Base-by-base conservation (phyloP, 2,888 invertebrate species). In the Drosophila merina region DNA sequence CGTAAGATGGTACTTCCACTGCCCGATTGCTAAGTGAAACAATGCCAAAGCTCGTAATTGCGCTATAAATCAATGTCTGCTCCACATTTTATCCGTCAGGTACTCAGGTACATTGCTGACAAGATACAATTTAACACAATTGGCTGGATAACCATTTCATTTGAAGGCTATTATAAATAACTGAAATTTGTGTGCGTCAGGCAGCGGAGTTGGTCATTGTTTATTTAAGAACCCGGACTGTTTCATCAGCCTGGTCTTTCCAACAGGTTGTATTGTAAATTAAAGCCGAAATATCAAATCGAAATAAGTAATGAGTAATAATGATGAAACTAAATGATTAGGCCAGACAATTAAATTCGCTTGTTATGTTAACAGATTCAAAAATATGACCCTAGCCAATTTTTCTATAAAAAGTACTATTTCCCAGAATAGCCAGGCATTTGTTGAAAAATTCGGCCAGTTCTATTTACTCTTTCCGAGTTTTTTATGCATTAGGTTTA, bases 41-140 rank as follows among this genome's bases (percentile, higher is more conserved):
- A 75, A 76, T 81, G 63, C 49, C 54, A 40, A 10, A 51, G 50
- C 31, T 59, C 58, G 74, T 71, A 85, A 82, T 83, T 82, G 72
- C 71, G 63, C 68, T 63, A 85, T 86, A 81, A 86, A 86, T 83
- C 87, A 83, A 85, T 73, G 82, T 73, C 82, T 79, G 69, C 26
- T 76, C 76, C 57, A 76, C 75, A 76, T 76, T 86, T 79, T 74
- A 63, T 50, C 59, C 57, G 72, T 75, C 82, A 72, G 76, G 67
- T 71, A 44, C 38, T 58, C 82, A 72, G 76, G 67, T 71, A 44
- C 38, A 57, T 28, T 33, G 58, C 57, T 57, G 44, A 64, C 63
- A 68, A 33, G 58, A 44, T 68, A 64, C 28, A 54, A 55, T 64
- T 54, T 62, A 57, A 60, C 20, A 55, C 50, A 63, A 66, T 76